Evolutionary conservation across 1,140 invertebrate genomes (phyloP).

Genomic region (Macrocentrus cingulum): DNA sequence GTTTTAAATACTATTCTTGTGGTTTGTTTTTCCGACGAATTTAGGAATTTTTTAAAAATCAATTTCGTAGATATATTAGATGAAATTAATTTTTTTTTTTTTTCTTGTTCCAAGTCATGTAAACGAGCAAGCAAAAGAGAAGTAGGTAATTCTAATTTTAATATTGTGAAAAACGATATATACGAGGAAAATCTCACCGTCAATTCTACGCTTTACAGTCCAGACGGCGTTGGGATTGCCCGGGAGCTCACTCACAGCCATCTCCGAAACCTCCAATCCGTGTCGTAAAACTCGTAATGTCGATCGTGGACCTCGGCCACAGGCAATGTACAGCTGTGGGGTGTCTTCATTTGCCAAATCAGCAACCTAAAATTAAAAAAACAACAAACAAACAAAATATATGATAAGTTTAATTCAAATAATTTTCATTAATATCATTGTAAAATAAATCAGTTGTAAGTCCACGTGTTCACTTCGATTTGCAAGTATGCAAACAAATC

Average conservation of each 20-base stretch:
- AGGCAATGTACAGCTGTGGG: conserved; percentile 94
- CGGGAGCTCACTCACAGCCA: conserved; percentile 98
- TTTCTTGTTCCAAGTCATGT: no score
- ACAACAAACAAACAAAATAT: conserved; percentile 4
- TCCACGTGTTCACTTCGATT: conserved; percentile 49
- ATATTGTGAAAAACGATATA: no score
- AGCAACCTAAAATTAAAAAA: conserved; percentile 60
- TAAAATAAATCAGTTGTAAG: conserved; percentile 32
- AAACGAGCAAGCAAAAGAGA: conserved; percentile 7
- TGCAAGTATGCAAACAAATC: conserved; percentile 42
- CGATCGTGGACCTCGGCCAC: conserved; percentile 92
- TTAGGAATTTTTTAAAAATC: neutral
- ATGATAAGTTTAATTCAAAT: neutral
- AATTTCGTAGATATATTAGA: no score
- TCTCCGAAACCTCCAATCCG: conserved; percentile 97
- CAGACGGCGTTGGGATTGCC: conserved; percentile 99
- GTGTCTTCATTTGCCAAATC: conserved; percentile 96
- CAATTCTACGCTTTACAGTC: conserved; percentile 95
- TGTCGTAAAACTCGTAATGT: conserved; percentile 91
- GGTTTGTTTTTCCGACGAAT: conserved; percentile 31
- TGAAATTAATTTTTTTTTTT: no score
- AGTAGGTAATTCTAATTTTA: no score
- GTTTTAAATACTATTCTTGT: conserved; percentile 54
- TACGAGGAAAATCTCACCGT: conserved; percentile 73
- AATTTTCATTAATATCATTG: neutral